These are phyloP conservation scores for Spheniscus mendiculus DNA, from an alignment of 2,113 vertebrate species.

Conservation along the genomic window DNA sequence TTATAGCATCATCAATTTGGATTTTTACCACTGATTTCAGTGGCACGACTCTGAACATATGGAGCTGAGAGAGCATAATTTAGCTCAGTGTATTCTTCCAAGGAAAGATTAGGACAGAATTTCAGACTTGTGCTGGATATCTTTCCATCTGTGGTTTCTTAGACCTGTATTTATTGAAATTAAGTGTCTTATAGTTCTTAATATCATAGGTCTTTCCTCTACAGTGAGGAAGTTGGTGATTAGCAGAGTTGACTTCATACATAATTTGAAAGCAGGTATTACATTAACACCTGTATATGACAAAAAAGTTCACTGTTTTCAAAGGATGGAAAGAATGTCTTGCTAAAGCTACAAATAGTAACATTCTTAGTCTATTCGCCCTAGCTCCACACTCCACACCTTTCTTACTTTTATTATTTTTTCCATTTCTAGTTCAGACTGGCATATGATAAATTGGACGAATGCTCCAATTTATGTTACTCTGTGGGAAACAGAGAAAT, in stretches of 20 bases:
- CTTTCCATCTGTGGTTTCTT: not conserved
- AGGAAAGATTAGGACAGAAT: not conserved
- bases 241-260: not conserved
- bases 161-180: not conserved
- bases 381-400: not conserved
- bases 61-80: not conserved
- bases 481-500: conserved; percentile 33
- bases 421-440: conserved; percentile 30
- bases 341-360: not conserved
- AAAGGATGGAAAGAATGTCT: conserved; percentile 17
- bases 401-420: conserved; percentile 49
- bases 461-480: conserved; percentile 24
- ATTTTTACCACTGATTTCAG: not conserved
- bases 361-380: not conserved
- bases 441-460: not conserved
- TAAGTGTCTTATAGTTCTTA: not conserved
- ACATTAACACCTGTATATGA: not conserved
- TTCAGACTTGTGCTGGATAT: not conserved
- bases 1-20: not conserved
- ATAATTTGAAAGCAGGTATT: not conserved
- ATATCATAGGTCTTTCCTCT: not conserved
- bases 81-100: not conserved
- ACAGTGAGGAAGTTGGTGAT: not conserved
- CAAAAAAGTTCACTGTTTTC: conserved; percentile 39
- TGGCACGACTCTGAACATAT: not conserved